phyloP scores from a whole-genome alignment of 2,888 invertebrate species.

The Nasonovia ribisnigri region DNA sequence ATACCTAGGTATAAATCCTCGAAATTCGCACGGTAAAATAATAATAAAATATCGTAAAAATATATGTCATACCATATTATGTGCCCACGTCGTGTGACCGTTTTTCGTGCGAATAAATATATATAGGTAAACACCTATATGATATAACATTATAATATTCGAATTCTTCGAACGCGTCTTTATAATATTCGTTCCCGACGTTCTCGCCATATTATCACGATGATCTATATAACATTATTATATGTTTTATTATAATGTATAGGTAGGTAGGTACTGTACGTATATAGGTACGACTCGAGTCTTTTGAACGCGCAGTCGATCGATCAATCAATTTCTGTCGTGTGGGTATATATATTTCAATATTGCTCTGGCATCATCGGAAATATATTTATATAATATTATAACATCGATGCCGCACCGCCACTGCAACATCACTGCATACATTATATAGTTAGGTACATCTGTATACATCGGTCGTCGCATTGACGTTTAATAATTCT shows the following conservation, averaged over 20 bases:
- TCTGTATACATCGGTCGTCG: not conserved
- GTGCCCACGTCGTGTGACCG: not conserved
- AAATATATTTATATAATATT: not conserved
- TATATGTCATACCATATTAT: too few relatives aligned
- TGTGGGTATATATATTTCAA: not conserved
- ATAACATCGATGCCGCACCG: not conserved
- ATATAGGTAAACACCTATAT: not conserved
- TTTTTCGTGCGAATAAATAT: not conserved
- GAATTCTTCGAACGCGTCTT: not conserved
- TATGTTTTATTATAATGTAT: not conserved
- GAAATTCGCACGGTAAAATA: constrained; percentile 4
- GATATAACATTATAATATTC: not conserved
- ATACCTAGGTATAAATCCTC: not conserved
- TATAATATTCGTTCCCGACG: not conserved
- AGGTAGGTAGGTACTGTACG: too few relatives aligned
- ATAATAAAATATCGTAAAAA: not conserved
- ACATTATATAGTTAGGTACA: not conserved
- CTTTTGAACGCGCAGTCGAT: constrained; percentile 10
- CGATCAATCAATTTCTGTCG: constrained; percentile 46
- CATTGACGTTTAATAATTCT: not conserved
- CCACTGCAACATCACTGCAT: not conserved
- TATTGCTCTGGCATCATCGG: constrained; percentile 1
- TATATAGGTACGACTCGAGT: too few relatives aligned
- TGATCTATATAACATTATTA: not conserved
- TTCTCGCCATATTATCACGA: constrained; percentile 5